These are phyloP conservation scores for Dascillus cervinus DNA, from an alignment of 2,888 invertebrate genomes.

Conservation along the genomic window DNA sequence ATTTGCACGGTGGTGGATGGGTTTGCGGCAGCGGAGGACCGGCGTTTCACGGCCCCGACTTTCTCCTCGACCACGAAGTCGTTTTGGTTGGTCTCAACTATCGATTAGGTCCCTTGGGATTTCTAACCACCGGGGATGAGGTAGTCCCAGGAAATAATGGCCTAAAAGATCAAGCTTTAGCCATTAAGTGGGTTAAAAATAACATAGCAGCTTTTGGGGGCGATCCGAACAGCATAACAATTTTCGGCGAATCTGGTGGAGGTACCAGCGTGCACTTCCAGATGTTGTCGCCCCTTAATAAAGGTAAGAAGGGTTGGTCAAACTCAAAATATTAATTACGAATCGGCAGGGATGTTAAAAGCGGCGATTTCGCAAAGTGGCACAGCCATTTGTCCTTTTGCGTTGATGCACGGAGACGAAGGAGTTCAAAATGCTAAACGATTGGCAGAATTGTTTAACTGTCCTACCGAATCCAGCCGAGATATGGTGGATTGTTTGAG, in stretches of 20 bases:
- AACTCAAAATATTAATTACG: not conserved
- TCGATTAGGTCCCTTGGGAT: conserved; percentile 47
- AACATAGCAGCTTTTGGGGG: conserved; percentile 40
- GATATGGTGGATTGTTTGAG: conserved; percentile 56
- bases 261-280: conserved; percentile 40
- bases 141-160: conserved; percentile 41
- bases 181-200: conserved; percentile 36
- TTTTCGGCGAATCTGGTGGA: conserved; percentile 43
- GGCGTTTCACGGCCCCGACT: conserved; percentile 60
- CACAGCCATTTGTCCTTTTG: conserved; percentile 47
- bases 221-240: conserved; percentile 35
- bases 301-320: conserved; percentile 23
- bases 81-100: conserved; percentile 63
- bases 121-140: conserved; percentile 32
- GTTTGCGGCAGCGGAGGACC: conserved; percentile 62
- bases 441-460: conserved; percentile 54
- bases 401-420: conserved; percentile 46
- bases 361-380: conserved; percentile 73
- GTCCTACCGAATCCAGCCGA: conserved; percentile 46
- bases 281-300: conserved; percentile 39
- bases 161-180: conserved; percentile 39
- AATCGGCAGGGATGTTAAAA: no score
- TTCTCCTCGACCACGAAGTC: conserved; percentile 59
- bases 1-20: conserved; percentile 67
- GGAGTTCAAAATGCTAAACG: conserved; percentile 51